phyloP scores from a whole-genome alignment of 2,113 vertebrate species.

The Phrynosoma platyrhinos region DNA sequence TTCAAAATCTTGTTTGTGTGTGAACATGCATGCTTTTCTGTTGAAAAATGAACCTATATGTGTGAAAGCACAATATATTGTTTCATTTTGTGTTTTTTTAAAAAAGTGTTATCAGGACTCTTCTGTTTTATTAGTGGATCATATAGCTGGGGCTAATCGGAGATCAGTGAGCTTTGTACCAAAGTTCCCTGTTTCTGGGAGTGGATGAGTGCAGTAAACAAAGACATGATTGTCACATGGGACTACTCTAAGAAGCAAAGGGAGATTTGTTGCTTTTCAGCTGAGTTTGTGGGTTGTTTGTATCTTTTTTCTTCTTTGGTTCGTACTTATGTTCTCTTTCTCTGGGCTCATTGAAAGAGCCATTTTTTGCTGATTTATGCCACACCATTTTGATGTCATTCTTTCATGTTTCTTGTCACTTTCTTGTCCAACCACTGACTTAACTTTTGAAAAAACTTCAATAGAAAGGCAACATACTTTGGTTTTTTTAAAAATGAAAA shows the following conservation, averaged over 20 bases:
- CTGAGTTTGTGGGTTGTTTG: not conserved
- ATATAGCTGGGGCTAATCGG: too few species aligned
- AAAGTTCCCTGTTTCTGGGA: too few species aligned
- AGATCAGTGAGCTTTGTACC: too few species aligned
- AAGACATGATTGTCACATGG: not conserved
- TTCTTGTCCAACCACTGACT: too few species aligned
- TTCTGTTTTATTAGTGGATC: conserved; percentile 1
- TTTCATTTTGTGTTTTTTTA: not conserved
- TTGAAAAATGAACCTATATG: not conserved
- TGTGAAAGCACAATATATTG: not conserved
- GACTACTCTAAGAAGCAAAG: not conserved
- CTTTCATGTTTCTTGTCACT: too few species aligned
- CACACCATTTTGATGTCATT: too few species aligned
- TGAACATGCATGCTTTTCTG: not conserved
- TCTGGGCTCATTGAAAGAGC: not conserved
- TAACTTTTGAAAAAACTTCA: too few species aligned
- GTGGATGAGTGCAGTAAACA: not conserved
- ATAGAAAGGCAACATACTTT: too few species aligned
- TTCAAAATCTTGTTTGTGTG: not conserved
- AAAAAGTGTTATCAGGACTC: not conserved
- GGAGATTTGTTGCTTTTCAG: too few species aligned
- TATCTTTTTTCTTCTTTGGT: not conserved
- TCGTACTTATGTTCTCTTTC: not conserved
- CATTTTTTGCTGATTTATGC: too few species aligned
- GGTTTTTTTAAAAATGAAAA: too few species aligned